Base-by-base conservation (phyloP, 2,797 vertebrate species). In the Hybognathus amarus region DNA sequence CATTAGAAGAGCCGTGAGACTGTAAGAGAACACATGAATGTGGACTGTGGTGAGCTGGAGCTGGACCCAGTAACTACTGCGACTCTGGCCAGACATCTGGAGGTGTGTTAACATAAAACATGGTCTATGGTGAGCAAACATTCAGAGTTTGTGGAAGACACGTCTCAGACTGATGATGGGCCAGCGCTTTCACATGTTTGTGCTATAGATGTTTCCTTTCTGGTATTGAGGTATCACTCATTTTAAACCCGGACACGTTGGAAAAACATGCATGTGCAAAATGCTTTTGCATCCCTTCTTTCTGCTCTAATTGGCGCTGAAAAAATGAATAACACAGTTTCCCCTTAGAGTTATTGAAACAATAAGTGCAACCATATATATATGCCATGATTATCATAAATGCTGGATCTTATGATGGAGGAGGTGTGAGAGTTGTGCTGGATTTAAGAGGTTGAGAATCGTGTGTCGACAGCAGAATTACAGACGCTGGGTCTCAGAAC, bases 1-100 rank as follows among this genome's bases (percentile, higher is more conserved):
- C 92, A 92, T 92, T 92, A 92, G 85, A 87, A 79, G 77, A 82
- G 85, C 87, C 54, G 85, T 70, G 89, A 87, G 83, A 85, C 88
- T 89, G 88, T 86, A 69, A 66, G 79, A 83, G 68, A 90, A 27
- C 84, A 87, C 86, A 87, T 88, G 85, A 84, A 88, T 89, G 85
- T 74, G 27, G 45, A 75, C n/a, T 64, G 56, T 3, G 27, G 56
- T 63, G 22, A 22, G 10, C 13, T 63, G 69, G 54, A 63, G 56
- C 54, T 61, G 54, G 38, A 61, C 56, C 40, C 56, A 64, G 2
- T 38, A 36, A 74, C 69, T 13, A 20, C 67, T 80, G 42, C 8
- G 1, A 80, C 50, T 69, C 50, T 59, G 50, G 52, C 40, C 59
- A 42, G 59, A 82, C 80, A 67, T 82, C 80, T 56, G 71, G 56